A percentile compares a stretch with the other conserved stretches of the same genome.
Conservation (phyloP, 1,140 invertebrate species). For the Saccostrea cuccullata region DNA sequence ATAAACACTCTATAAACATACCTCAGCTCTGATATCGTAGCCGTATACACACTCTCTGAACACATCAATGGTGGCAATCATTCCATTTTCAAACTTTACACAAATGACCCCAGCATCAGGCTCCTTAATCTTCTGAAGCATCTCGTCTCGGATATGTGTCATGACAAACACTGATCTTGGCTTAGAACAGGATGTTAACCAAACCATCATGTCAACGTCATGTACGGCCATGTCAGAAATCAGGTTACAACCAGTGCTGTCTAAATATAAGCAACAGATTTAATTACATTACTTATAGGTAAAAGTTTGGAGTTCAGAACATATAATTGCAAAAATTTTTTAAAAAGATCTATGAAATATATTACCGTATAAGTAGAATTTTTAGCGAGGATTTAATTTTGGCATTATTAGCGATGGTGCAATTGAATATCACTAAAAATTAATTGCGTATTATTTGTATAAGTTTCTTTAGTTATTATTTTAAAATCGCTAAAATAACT, state of each 20-base stretch:
- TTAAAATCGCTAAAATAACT: too few species aligned
- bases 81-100: conserved; percentile 62
- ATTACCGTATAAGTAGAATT: too few species aligned
- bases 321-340: too few species aligned
- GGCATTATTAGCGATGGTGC: too few species aligned
- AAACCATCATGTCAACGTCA: conserved; percentile 66
- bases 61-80: conserved; percentile 61
- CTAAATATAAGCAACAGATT: conserved; percentile 41
- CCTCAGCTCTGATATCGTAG: conserved; percentile 69
- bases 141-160: conserved; percentile 63
- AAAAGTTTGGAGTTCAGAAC: too few species aligned
- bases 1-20: conserved; percentile 6
- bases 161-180: conserved; percentile 64
- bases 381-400: too few species aligned
- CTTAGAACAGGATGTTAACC: conserved; percentile 58
- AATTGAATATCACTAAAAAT: too few species aligned
- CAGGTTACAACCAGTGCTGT: conserved; percentile 63
- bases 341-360: too few species aligned
- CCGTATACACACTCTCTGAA: conserved; percentile 63
- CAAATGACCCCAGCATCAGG: conserved; percentile 59
- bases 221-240: conserved; percentile 64
- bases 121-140: conserved; percentile 54
- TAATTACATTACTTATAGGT: neutral
- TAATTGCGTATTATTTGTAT: too few species aligned
- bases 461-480: too few species aligned